These are phyloP conservation scores for Rhabdomys dilectus DNA, from an alignment of 2,113 vertebrate genomes.

Conservation along the genomic window DNA sequence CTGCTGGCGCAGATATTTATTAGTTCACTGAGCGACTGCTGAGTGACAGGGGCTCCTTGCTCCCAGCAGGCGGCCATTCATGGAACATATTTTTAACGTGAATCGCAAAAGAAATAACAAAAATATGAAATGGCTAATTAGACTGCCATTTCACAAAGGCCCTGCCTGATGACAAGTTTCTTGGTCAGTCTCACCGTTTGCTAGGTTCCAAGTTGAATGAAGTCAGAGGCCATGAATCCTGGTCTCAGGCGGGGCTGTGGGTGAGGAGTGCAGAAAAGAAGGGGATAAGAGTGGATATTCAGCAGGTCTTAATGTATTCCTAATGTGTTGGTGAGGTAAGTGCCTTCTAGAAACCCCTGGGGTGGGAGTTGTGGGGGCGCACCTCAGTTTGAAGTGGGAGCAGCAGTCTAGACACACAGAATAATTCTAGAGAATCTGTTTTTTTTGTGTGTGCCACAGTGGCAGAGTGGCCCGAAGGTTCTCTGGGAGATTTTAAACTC, in stretches of 20 bases:
- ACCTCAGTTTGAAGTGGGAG: neutral
- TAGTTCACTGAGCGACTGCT: slow-evolving; percentile 8
- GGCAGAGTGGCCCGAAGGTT: neutral
- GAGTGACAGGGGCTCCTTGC: slow-evolving; percentile 57
- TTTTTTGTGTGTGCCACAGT: neutral
- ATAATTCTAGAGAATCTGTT: neutral
- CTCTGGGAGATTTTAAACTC: slow-evolving; percentile 27
- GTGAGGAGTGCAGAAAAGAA: neutral
- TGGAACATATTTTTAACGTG: slow-evolving; percentile 77
- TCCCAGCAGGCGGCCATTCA: slow-evolving; percentile 71
- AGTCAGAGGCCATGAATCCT: slow-evolving; percentile 57
- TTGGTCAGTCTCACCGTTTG: slow-evolving; percentile 66
- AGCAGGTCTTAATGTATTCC: neutral
- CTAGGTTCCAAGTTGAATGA: slow-evolving; percentile 72
- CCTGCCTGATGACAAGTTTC: slow-evolving; percentile 75
- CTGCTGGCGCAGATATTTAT: slow-evolving; percentile 47
- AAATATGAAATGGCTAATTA: slow-evolving; percentile 82
- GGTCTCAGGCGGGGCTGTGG: neutral
- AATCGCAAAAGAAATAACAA: slow-evolving; percentile 78
- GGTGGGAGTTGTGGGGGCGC: neutral
- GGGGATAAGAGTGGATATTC: neutral
- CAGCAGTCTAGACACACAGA: neutral
- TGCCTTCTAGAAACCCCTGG: slow-evolving; percentile 31
- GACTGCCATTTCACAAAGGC: slow-evolving; percentile 71
- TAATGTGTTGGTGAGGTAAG: neutral